A percentile compares a stretch with the other conserved stretches of the same genome.
Conservation (phyloP, 2,113 vertebrate genomes). For the Stercorarius parasiticus region DNA sequence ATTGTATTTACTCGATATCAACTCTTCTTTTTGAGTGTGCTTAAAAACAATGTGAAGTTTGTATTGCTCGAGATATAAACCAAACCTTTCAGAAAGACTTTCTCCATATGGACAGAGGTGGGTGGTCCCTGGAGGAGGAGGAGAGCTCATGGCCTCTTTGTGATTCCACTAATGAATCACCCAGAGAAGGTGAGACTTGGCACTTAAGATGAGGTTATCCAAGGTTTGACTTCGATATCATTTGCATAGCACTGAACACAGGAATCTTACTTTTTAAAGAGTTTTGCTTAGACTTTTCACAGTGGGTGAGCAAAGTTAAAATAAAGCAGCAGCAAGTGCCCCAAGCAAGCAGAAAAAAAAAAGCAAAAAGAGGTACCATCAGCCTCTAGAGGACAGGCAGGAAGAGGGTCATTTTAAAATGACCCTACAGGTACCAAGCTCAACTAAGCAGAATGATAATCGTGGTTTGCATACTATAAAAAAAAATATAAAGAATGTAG, state of each 20-base stretch:
- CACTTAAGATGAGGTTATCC: neutral
- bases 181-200: neutral
- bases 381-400: neutral
- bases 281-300: neutral
- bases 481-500: neutral
- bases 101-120: neutral
- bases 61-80: constrained; percentile 7
- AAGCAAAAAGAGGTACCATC: neutral
- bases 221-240: constrained; percentile 5
- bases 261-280: neutral
- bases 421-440: neutral
- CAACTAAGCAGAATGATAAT: neutral
- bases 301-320: neutral
- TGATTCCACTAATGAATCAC: constrained; percentile 40
- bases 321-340: neutral
- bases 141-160: neutral
- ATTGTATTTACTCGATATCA: constrained; percentile 50
- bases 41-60: constrained; percentile 44
- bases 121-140: neutral
- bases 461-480: neutral
- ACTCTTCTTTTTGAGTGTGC: constrained; percentile 10
- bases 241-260: constrained; percentile 10
- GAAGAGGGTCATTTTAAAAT: neutral
- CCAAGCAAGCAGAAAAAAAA: neutral
- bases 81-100: neutral